Conservation (phyloP, 2,888 invertebrate species). For the Nebria brevicollis region DNA sequence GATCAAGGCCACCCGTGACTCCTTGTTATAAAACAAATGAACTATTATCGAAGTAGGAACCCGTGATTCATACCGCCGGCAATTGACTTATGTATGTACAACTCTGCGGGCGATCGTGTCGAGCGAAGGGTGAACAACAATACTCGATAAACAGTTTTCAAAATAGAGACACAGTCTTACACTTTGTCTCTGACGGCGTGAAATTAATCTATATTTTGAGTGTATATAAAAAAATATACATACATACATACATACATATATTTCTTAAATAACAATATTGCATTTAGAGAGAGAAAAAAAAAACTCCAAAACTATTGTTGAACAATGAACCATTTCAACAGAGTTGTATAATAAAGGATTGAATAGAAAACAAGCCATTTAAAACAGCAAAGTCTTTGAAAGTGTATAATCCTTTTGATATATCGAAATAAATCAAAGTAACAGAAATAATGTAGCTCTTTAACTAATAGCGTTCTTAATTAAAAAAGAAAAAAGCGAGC, state of each 20-base stretch:
- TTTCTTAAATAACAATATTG: too few relatives aligned
- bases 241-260: too few relatives aligned
- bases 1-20: constrained; percentile 16
- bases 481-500: constrained; percentile 25
- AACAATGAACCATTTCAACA: not conserved
- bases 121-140: constrained; percentile 4
- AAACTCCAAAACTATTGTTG: too few relatives aligned
- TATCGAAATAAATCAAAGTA: not conserved
- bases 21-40: constrained; percentile 20
- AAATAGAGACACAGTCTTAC: too few relatives aligned
- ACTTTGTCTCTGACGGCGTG: too few relatives aligned
- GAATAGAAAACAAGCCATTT: not conserved
- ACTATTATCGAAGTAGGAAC: constrained; percentile 9
- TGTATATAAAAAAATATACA: too few relatives aligned
- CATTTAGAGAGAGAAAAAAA: too few relatives aligned
- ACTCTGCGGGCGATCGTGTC: constrained; percentile 12
- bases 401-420: not conserved
- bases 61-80: constrained; percentile 3
- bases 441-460: constrained; percentile 36
- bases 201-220: too few relatives aligned
- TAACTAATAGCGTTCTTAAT: constrained; percentile 42
- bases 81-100: not conserved
- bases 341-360: not conserved
- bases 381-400: not conserved
- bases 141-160: not conserved